A percentile compares a stretch with the other conserved stretches of the same genome.
Evolutionary conservation across 2,113 vertebrate species (phyloP).

Genomic region (Acanthochromis polyacanthus): DNA sequence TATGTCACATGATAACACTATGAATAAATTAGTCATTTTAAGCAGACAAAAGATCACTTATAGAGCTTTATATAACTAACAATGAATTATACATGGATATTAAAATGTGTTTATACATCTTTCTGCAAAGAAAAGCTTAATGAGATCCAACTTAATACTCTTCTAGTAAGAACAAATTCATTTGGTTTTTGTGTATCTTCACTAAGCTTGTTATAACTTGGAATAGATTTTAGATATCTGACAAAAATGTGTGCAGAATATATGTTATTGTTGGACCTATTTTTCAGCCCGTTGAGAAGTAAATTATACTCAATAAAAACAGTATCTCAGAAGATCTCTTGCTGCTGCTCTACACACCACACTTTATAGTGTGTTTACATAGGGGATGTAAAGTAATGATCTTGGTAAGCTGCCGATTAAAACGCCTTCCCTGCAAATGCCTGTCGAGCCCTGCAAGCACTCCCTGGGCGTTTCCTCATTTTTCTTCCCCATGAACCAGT

Average conservation of each 20-base stretch:
- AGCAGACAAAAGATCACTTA: too few species aligned
- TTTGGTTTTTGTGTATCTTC: too few species aligned
- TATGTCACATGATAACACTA: too few species aligned
- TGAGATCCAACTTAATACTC: neutral
- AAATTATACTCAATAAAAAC: conserved; percentile 10
- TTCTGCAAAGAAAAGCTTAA: too few species aligned
- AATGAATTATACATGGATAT: too few species aligned
- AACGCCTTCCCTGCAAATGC: conserved; percentile 24
- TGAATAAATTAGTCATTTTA: too few species aligned
- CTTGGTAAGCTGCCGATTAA: conserved; percentile 12
- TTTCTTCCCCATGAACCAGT: conserved; percentile 29
- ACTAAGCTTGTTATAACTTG: too few species aligned
- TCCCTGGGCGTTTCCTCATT: conserved; percentile 3
- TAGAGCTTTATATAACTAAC: too few species aligned
- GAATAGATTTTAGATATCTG: too few species aligned
- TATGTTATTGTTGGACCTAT: neutral
- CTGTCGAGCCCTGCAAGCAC: neutral
- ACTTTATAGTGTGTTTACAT: conserved; percentile 26
- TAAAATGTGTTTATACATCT: too few species aligned
- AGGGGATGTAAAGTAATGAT: conserved; percentile 35
- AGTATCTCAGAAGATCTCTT: conserved; percentile 14
- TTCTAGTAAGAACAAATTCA: too few species aligned
- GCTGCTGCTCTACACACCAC: neutral
- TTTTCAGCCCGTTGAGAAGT: conserved; percentile 25
- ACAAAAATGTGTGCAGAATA: neutral